Percentiles rank a stretch among this genome's conserved stretches.
phyloP scores from a whole-genome alignment of 1,140 invertebrate genomes.

The Vanessa tameamea region DNA sequence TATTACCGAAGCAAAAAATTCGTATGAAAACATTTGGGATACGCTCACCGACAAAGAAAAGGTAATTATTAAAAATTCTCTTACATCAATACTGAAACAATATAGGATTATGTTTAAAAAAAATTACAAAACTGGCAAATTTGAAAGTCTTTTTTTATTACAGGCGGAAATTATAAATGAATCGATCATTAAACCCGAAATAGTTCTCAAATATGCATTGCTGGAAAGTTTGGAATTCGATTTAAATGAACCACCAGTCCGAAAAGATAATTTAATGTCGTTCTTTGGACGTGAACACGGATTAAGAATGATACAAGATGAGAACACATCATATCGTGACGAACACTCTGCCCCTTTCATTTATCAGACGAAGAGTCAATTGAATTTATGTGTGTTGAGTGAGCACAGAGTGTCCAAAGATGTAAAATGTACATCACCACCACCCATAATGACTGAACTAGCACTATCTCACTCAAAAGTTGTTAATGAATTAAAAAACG shows the following conservation, averaged over 20 bases:
- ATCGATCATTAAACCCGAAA: conserved; percentile 88
- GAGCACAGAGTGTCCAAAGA: conserved; percentile 59
- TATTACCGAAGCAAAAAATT: conserved; percentile 84
- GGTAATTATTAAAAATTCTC: conserved; percentile 57
- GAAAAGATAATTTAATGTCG: conserved; percentile 73
- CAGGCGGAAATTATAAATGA: conserved; percentile 85
- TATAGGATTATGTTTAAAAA: neutral
- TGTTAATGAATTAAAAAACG: conserved; percentile 75
- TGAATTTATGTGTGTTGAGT: conserved; percentile 83
- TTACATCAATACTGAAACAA: neutral
- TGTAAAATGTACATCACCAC: conserved; percentile 52
- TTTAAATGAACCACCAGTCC: conserved; percentile 65
- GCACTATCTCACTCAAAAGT: conserved; percentile 76
- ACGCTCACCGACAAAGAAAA: conserved; percentile 85
- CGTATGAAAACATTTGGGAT: conserved; percentile 87
- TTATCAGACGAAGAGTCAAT: conserved; percentile 89
- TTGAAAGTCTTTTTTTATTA: conserved; percentile 34
- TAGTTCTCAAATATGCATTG: conserved; percentile 84
- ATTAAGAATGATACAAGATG: conserved; percentile 78
- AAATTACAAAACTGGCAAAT: too few species aligned
- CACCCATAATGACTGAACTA: conserved; percentile 66
- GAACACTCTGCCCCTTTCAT: conserved; percentile 90
- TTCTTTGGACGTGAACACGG: conserved; percentile 79
- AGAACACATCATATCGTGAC: conserved; percentile 83
- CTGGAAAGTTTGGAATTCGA: conserved; percentile 74